Evolutionary conservation across 2,888 invertebrate genomes (phyloP), one percentile per base, ranked within the genome.

Genomic region (Danaus chrysippus): DNA sequence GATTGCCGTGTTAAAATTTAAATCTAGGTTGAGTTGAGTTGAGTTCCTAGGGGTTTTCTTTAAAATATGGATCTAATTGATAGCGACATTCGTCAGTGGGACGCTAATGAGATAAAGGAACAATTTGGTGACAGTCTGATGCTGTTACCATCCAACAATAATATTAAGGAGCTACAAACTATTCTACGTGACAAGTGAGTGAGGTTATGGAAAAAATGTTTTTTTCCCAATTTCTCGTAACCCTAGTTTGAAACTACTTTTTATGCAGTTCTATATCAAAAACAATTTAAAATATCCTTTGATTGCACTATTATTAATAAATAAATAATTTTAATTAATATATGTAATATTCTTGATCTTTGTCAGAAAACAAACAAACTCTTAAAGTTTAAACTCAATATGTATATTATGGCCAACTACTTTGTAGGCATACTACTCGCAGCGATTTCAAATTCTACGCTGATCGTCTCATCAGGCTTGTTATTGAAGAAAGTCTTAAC

Each of bases 391-490:
- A n/a, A n/a, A n/a, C n/a, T n/a, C 6, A 34, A 34, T 34, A 34
- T 34, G 23, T 5, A 6, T 34, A 34, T 34, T 34, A 34, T 34
- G 6, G 23, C 23, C 0, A 34, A 34, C 6, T 15, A 43, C 58
- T 73, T 77, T 92, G 86, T 69, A 99, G 99, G 83, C 96, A 96
- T 73, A 99, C 98, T 23, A 92, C 95, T 2, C 93, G 98, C 71
- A 97, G 96, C 89, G 99, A 99, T 86, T 99, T 99, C 83, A 98
- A 99, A 82, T 99, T 99, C 87, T 99, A 97, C 84, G 99, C 99
- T 0, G 99, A 99, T 84, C 94, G 99, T 69, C 90, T 99, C 84
- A 99, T 99, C 77, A 94, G 99, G 3, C 92, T 99, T 44, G 98
- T 99, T 0, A 98, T 99, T 66, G 99, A 99, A 81, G 99, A 99